These are phyloP conservation scores for Scaptomyza cyrtandrae DNA, from an alignment of 2,888 invertebrate genomes.

Conservation along the genomic window DNA sequence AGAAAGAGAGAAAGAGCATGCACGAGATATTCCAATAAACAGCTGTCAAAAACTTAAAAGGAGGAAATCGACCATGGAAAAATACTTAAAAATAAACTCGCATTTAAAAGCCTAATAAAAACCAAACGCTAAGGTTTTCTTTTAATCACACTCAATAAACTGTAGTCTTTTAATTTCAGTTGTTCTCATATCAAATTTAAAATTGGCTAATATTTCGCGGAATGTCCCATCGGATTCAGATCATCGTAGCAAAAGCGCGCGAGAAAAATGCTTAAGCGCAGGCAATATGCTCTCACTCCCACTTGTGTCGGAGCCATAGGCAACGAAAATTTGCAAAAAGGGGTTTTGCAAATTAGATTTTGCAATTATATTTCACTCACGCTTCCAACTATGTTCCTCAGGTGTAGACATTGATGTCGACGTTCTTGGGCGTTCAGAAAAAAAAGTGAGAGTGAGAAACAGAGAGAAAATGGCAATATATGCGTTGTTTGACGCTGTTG, in stretches of 20 bases:
- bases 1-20: conserved; percentile 17
- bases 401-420: conserved; percentile 26
- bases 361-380: conserved; percentile 46
- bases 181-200: not conserved
- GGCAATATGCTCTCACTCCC: conserved; percentile 32
- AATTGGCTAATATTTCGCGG: conserved; percentile 15
- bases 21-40: conserved; percentile 35
- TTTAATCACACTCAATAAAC: not conserved
- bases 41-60: not conserved
- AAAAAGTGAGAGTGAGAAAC: conserved; percentile 14
- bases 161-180: not conserved
- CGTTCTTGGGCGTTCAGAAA: conserved; percentile 41
- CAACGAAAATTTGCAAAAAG: conserved; percentile 39
- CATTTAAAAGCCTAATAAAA: not conserved
- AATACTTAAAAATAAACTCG: too few species aligned
- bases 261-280: conserved; percentile 41
- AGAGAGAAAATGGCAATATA: conserved; percentile 20
- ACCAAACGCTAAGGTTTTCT: not conserved
- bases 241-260: conserved; percentile 50
- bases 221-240: conserved; percentile 36
- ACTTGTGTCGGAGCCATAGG: conserved; percentile 29
- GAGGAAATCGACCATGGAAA: too few species aligned
- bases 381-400: conserved; percentile 29
- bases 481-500: conserved; percentile 11
- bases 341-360: conserved; percentile 64